Percentiles rank a stretch among this genome's conserved stretches.
phyloP scores from a whole-genome alignment of 2,113 vertebrate species.

The Emydocephalus ijimae region DNA sequence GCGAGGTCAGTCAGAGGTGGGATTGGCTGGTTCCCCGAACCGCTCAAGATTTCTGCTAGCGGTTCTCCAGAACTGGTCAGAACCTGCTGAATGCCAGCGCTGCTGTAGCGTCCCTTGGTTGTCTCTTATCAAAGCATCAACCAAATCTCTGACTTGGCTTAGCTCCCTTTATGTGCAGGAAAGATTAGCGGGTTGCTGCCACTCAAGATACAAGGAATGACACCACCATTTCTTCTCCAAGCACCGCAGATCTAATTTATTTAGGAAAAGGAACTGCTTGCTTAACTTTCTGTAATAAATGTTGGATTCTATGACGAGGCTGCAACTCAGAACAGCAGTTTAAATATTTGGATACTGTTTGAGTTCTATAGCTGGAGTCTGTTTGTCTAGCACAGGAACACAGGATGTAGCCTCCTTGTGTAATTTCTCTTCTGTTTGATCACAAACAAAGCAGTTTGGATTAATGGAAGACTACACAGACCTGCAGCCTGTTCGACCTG shows the following conservation, averaged over 20 bases:
- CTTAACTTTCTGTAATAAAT: background rate
- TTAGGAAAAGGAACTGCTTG: background rate
- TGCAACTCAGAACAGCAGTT: slow-evolving; percentile 38
- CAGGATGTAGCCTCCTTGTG: slow-evolving; percentile 44
- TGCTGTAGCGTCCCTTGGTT: background rate
- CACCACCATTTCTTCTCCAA: background rate
- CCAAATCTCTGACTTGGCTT: background rate
- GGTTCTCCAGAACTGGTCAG: too few species aligned
- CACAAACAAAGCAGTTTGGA: slow-evolving; percentile 39
- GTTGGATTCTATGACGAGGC: background rate
- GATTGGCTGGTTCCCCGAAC: too few species aligned
- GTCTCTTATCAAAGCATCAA: background rate
- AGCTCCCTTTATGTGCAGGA: rapidly evolving
- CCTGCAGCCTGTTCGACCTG: background rate
- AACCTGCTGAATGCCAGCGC: too few species aligned
- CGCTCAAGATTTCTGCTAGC: too few species aligned
- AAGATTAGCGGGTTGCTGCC: background rate
- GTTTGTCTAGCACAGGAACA: slow-evolving; percentile 47
- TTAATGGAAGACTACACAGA: background rate
- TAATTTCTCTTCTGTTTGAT: slow-evolving; percentile 28
- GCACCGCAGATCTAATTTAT: background rate
- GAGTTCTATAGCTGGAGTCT: slow-evolving; percentile 56
- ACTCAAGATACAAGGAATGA: background rate
- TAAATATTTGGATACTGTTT: slow-evolving; percentile 62
- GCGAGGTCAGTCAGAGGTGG: too few species aligned